These are phyloP conservation scores for Ataeniobius toweri DNA, from an alignment of 2,797 vertebrate genomes.

Conservation along the genomic window DNA sequence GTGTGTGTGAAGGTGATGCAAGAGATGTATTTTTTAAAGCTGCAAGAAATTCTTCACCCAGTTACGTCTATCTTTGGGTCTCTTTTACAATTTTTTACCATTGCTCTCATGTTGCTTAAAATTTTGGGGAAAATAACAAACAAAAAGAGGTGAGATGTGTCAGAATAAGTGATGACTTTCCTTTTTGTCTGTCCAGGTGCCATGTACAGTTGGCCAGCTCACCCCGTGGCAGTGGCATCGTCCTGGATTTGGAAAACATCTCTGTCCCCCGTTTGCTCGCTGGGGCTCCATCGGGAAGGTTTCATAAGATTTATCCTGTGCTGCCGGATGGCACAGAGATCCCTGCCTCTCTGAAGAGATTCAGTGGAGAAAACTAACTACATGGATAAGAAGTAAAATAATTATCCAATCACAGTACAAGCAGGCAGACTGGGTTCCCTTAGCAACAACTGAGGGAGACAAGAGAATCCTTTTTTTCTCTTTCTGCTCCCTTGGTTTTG, in stretches of 20 bases:
- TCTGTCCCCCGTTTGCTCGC: slow-evolving; percentile 55
- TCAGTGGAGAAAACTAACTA: slow-evolving; percentile 69
- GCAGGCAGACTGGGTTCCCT: slow-evolving; percentile 78
- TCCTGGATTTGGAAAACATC: slow-evolving; percentile 70
- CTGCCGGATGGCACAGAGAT: slow-evolving; percentile 69
- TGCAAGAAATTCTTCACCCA: slow-evolving; percentile 48
- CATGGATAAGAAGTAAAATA: slow-evolving; percentile 79
- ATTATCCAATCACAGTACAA: slow-evolving; percentile 80
- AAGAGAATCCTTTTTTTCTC: slow-evolving; percentile 73
- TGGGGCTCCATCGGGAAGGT: slow-evolving; percentile 62
- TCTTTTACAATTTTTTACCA: slow-evolving; percentile 21
- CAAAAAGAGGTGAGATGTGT: slow-evolving; percentile 23
- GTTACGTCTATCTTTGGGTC: slow-evolving; percentile 40
- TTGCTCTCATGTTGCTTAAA: slow-evolving; percentile 36
- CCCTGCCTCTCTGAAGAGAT: slow-evolving; percentile 64
- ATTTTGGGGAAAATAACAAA: slow-evolving; percentile 7
- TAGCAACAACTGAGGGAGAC: slow-evolving; percentile 79
- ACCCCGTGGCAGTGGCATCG: slow-evolving; percentile 67
- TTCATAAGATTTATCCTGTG: slow-evolving; percentile 79
- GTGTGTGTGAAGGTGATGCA: slow-evolving; percentile 45
- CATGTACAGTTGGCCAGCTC: slow-evolving; percentile 75
- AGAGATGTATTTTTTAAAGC: slow-evolving; percentile 49
- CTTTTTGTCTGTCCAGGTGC: slow-evolving; percentile 78
- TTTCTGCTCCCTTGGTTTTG: slow-evolving; percentile 65
- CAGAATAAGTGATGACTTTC: slow-evolving; percentile 72